Conservation (phyloP, 2,113 vertebrate species). For the Anser brachyrhynchus region DNA sequence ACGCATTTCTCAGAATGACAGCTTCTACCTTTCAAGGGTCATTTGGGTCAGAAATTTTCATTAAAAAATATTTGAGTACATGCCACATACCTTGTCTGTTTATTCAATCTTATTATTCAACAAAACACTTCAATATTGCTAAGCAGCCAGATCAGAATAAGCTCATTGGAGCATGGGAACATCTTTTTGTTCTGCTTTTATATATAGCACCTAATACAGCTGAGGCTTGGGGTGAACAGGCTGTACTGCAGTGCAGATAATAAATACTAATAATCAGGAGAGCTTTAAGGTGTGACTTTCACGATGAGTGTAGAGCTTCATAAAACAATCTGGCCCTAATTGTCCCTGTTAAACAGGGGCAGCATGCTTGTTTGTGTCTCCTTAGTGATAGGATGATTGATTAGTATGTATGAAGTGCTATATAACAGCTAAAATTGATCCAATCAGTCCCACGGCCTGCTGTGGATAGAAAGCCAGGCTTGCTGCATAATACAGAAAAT, state of each 20-base stretch:
- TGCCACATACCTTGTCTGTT: conserved; percentile 54
- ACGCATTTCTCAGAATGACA: conserved; percentile 25
- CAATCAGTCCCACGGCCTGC: background rate
- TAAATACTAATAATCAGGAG: background rate
- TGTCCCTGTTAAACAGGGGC: background rate
- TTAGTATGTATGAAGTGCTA: background rate
- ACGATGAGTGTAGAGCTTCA: background rate
- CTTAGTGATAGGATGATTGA: background rate
- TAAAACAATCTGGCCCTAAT: background rate
- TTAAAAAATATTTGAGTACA: conserved; percentile 67
- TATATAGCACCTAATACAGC: conserved; percentile 11
- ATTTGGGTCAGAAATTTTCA: conserved; percentile 55
- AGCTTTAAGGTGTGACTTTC: background rate
- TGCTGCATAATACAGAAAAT: background rate
- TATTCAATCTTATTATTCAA: conserved; percentile 56
- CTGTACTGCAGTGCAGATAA: background rate
- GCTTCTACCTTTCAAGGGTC: conserved; percentile 54
- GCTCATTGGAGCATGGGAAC: conserved; percentile 11
- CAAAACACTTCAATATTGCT: conserved; percentile 52
- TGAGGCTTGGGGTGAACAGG: background rate
- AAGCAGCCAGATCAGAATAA: conserved; percentile 14
- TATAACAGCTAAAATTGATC: background rate
- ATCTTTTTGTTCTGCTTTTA: conserved; percentile 18
- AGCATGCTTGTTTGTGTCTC: rapidly evolving
- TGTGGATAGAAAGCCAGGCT: background rate